A percentile compares a stretch with the other conserved stretches of the same genome.
Evolutionary conservation across 2,888 invertebrate genomes (phyloP).

Genomic region (Ornithoptera priamus): DNA sequence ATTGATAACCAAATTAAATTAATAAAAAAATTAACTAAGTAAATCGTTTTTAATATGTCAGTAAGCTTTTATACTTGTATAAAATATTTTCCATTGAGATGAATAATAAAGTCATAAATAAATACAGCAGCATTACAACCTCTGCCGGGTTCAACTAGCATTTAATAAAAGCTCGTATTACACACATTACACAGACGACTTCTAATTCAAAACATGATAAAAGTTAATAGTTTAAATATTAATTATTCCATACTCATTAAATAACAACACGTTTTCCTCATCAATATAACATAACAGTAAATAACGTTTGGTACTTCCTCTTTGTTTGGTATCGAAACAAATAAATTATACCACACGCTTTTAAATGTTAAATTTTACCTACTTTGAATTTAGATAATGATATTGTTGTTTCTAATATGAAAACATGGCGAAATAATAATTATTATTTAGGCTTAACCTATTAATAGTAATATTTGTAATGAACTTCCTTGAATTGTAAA

Average conservation of each 20-base stretch:
- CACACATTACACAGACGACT: neutral
- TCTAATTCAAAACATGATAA: constrained; percentile 10
- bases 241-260: constrained; percentile 14
- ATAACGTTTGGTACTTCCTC: constrained; percentile 16
- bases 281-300: constrained; percentile 10
- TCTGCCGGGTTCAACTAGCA: neutral
- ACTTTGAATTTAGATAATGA: constrained; percentile 15
- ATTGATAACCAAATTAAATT: no score
- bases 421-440: constrained; percentile 18
- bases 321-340: neutral
- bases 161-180: neutral
- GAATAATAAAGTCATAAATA: no score
- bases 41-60: no score
- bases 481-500: neutral
- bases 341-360: constrained; percentile 11
- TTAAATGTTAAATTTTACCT: constrained; percentile 7
- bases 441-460: neutral
- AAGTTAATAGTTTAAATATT: constrained; percentile 6
- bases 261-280: constrained; percentile 24
- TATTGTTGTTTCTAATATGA: constrained; percentile 8
- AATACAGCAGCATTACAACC: no score
- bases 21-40: no score
- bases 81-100: no score
- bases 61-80: no score
- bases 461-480: neutral